Base-by-base conservation (phyloP, 2,888 invertebrate species). In the Tenthredo distinguenda region DNA sequence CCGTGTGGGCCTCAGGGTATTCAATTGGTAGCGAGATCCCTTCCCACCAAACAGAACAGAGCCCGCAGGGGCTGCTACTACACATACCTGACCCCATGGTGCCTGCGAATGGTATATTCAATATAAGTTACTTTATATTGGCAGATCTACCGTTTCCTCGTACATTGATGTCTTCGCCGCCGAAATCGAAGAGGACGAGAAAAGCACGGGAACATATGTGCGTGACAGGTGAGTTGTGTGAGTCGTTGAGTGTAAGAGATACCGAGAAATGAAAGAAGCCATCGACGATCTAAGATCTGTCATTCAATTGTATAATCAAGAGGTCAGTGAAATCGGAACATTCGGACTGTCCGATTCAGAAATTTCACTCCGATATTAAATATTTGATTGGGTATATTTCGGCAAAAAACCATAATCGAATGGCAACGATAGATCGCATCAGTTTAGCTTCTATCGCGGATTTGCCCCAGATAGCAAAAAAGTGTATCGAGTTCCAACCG, bases 1-100 rank as follows among this genome's bases (percentile, higher is more conserved):
- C 71, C 81, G 62, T 62, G 4, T 40, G n/a, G 81, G 62, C 81
- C 81, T 34, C 58, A 4, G 81, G 62, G 81, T 62, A 81, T 81
- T 81, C 81, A 18, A 50, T 81, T 40, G 62, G 12, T 62, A 40
- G 40, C 81, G 62, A 31, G 81, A 81, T 62, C 34, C 40, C 37
- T 40, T 81, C 15, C 34, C 58, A n/a, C 40, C 81, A 37, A 40
- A 62, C 81, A 37, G 40, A 81, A 81, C 62, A 55, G 55, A 77
- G 58, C 40, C 81, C 55, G 47, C 40, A 21, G 62, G 62, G 81
- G 58, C 18, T 15, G 2, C 58, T 15, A 18, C 40, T 34, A 26
- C 10, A 21, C 10, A 50, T 37, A 37, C 15, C 77, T 31, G 9
- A 77, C 62, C 62, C 37, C 81, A 81, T 81, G 40, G 62, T 62